Conservation (phyloP, 2,113 vertebrate species). For the Hemicordylus capensis region DNA sequence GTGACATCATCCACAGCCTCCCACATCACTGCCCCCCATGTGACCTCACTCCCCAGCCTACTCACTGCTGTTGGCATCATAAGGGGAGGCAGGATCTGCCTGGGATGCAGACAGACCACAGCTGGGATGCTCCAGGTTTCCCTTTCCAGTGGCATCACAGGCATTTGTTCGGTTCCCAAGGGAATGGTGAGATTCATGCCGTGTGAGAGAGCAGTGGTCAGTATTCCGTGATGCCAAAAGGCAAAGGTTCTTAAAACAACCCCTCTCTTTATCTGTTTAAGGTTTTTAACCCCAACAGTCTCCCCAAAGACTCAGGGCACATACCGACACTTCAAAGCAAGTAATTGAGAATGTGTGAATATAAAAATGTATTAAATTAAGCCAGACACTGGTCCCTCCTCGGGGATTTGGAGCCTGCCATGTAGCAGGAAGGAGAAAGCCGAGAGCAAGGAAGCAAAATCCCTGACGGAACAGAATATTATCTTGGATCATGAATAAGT, state of each 20-base stretch:
- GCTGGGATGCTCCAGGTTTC: no score
- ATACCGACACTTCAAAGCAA: neutral
- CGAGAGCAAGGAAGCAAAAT: no score
- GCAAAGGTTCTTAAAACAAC: no score
- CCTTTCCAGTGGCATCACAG: no score
- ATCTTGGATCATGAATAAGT: no score
- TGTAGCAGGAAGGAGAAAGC: no score
- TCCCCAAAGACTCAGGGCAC: neutral
- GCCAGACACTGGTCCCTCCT: no score
- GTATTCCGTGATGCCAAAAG: no score
- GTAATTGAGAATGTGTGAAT: neutral
- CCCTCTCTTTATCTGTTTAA: neutral
- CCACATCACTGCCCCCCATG: no score
- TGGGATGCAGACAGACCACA: rapidly evolving
- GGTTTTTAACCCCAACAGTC: neutral
- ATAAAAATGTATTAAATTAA: no score
- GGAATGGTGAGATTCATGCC: neutral
- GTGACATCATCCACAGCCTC: neutral
- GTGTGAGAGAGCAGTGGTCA: neutral
- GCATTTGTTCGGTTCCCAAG: neutral
- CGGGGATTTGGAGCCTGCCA: no score
- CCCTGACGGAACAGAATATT: no score
- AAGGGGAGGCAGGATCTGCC: neutral
- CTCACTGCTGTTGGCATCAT: neutral
- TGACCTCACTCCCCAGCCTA: constrained; percentile 31